Base-by-base conservation (phyloP, 2,888 invertebrate species). In the Zelleria hepariella region DNA sequence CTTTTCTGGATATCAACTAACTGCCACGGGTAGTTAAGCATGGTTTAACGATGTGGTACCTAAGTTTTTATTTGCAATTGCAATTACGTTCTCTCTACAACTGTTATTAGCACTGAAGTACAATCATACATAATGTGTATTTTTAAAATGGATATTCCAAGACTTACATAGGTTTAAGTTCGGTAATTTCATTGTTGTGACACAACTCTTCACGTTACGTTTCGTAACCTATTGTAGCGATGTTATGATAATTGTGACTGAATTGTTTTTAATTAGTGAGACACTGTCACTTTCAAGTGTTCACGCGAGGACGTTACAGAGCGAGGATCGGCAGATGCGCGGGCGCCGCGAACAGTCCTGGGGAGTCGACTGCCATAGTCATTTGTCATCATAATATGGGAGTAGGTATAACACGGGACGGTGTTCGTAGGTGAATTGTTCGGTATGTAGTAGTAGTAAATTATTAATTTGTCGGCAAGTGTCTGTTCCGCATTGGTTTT, bases 101-200 rank as follows among this genome's bases (percentile, higher is more conserved):
- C n/a, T n/a, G n/a, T n/a, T n/a, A n/a, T n/a, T n/a, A n/a, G n/a
- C n/a, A n/a, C n/a, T n/a, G n/a, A n/a, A n/a, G n/a, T n/a, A n/a
- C n/a, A n/a, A n/a, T n/a, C n/a, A n/a, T n/a, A n/a, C n/a, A n/a
- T n/a, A n/a, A n/a, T n/a, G n/a, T 15, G 32, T 32, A 32, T 2
- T 42, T 42, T 42, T 7, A 26, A 26, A 42, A 42, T 15, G n/a
- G 25, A 53, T 20, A 49, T 20, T 18, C 18, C 6, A 23, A 8
- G 6, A 80, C 81, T 83, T 71, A 82, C 82, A 70, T 58, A 80
- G 66, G 70, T 83, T 82, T 68, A 82, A 75, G 76, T 80, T 82
- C 72, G 78, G 79, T 67, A 82, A 71, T 71, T 80, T 84, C 84
- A 85, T 85, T 62, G n/a, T 57, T 48, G 25, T 60, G 58, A 57